Evolutionary conservation across 2,888 invertebrate species (phyloP).

Genomic region (Agrotis ipsilon): DNA sequence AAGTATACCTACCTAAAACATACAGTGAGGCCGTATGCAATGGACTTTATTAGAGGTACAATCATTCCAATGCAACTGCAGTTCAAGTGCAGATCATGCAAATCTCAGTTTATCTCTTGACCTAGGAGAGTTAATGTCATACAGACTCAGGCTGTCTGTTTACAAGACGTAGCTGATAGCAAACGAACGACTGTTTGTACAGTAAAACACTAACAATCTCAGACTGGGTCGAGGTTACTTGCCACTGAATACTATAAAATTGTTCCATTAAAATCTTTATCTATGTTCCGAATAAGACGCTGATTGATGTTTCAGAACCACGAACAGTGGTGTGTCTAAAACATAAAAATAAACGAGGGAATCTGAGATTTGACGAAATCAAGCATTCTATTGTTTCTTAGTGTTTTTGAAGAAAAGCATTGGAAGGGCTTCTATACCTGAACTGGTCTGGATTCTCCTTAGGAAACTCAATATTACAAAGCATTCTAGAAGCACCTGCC

Average conservation of each 20-base stretch:
- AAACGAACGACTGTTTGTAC: conserved; percentile 66
- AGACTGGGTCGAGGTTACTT: conserved; percentile 62
- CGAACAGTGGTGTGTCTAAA: conserved; percentile 15
- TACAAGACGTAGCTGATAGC: conserved; percentile 63
- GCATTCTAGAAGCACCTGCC: no score
- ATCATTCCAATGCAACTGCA: conserved; percentile 38
- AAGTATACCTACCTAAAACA: background rate
- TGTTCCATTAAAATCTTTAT: conserved; percentile 26
- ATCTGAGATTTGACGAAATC: background rate
- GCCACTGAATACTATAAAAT: conserved; percentile 40
- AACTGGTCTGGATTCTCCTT: no score
- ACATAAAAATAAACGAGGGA: conserved; percentile 2
- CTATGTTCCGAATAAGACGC: conserved; percentile 7
- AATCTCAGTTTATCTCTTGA: conserved; percentile 78
- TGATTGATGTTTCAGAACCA: conserved; percentile 11
- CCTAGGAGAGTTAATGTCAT: conserved; percentile 82
- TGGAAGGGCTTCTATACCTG: no score
- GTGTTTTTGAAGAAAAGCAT: conserved; percentile 9
- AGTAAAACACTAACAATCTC: conserved; percentile 53
- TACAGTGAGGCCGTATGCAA: background rate
- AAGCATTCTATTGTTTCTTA: background rate
- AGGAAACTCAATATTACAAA: no score
- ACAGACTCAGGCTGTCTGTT: conserved; percentile 69
- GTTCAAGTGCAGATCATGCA: conserved; percentile 73
- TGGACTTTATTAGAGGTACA: background rate